Evolutionary conservation across 2,113 vertebrate species (phyloP).

Genomic region (Irena cyanogastra): DNA sequence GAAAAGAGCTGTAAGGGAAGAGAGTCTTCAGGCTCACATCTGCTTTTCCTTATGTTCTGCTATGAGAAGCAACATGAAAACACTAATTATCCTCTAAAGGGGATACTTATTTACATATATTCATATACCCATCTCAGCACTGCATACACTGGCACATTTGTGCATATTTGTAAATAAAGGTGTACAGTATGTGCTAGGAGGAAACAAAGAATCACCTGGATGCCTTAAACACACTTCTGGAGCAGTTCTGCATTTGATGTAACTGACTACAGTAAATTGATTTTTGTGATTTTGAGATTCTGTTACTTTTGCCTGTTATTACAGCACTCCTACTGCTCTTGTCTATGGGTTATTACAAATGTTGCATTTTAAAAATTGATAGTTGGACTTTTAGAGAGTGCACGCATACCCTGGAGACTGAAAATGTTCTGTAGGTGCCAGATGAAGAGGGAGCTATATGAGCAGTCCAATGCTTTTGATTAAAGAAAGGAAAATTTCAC

Average conservation of each 20-base stretch:
- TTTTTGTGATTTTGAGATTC: neutral
- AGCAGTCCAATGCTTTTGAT: neutral
- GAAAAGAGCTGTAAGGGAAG: neutral
- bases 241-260: neutral
- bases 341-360: neutral
- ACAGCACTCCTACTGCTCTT: neutral
- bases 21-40: neutral
- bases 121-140: neutral
- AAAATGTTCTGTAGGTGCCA: neutral
- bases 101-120: neutral
- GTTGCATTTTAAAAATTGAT: neutral
- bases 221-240: neutral
- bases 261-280: neutral
- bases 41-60: constrained; percentile 14
- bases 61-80: neutral
- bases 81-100: neutral
- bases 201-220: neutral
- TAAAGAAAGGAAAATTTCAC: neutral
- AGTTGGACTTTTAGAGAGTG: neutral
- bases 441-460: neutral
- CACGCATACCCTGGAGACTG: neutral
- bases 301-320: neutral
- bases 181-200: neutral
- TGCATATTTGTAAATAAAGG: neutral
- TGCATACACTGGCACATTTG: neutral